Base-by-base conservation (phyloP, 2,888 invertebrate species). In the Hyles lineata region DNA sequence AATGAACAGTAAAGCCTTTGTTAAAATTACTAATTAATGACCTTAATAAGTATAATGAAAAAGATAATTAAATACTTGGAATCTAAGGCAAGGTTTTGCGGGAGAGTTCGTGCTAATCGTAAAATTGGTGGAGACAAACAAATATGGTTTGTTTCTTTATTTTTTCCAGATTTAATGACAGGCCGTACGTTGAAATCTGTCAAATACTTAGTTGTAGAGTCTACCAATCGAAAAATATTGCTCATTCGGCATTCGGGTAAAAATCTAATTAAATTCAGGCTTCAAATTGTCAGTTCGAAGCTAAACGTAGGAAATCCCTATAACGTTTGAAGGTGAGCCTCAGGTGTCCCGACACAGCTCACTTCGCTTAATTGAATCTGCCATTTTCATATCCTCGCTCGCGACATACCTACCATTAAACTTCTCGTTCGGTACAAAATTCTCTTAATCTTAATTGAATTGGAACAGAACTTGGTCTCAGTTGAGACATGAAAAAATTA, bases 341-440 rank as follows among this genome's bases (percentile, higher is more conserved):
- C 55, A 70, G 70, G 58, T 74, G 78, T 74, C 72, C 70, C 70
- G 72, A 71, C 72, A 74, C 72, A 75, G 73, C 76, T 79, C 78
- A 79, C 79, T 75, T 76, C 77, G 32, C 75, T 79, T 90, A 89
- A 91, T 90, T 90, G 90, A 90, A 90, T 87, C 88, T 89, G 90
- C 80, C 89, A 88, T 83, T 79, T 84, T 86, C 85, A 84, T 85
- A 77, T 84, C 82, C 81, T 74, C 75, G 72, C 70, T 73, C 60
- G 76, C 78, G 86, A 85, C 84, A 87, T 80, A 80, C 82, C 82
- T 80, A 80, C 82, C 82, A 87, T 89, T 87, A 85, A 74, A 74
- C 76, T 19, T 67, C 76, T 76, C 70, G 74, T 73, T 73, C 72
- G 69, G 73, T 55, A 55, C 74, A 78, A 55, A 61, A 76, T 75